Percentiles rank a stretch among this genome's conserved stretches.
Conservation (phyloP, 2,113 vertebrate genomes). For the Morone chrysops region DNA sequence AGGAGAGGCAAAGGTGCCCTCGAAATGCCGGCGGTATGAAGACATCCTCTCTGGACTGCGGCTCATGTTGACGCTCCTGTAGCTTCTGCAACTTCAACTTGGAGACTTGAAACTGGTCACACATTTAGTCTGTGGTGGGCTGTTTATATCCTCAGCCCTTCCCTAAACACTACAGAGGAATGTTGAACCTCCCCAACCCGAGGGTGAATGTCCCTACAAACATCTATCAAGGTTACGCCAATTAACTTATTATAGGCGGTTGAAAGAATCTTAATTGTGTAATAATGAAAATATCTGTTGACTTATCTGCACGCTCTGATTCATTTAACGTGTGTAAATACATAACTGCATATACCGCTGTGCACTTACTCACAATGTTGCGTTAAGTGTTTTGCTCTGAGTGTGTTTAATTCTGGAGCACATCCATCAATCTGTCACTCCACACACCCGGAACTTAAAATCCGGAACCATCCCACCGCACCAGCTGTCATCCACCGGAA, state of each 20-base stretch:
- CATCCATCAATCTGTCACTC: neutral
- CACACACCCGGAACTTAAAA: constrained; percentile 9
- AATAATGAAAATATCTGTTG: neutral
- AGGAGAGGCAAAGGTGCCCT: constrained; percentile 56
- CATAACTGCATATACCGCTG: neutral
- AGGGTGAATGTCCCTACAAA: constrained; percentile 62
- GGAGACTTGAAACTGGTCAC: constrained; percentile 4
- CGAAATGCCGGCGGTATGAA: constrained; percentile 84
- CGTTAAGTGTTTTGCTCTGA: neutral
- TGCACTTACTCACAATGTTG: neutral
- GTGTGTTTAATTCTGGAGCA: neutral
- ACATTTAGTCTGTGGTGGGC: neutral
- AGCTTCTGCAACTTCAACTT: constrained; percentile 17
- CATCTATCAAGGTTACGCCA: constrained; percentile 76
- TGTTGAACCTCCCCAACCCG: constrained; percentile 78
- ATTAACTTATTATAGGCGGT: constrained; percentile 69
- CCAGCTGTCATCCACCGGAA: neutral
- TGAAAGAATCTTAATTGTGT: constrained; percentile 49
- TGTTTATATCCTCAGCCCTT: constrained; percentile 70
- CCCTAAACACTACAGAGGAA: constrained; percentile 72
- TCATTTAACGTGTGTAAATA: neutral
- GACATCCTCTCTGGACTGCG: constrained; percentile 84
- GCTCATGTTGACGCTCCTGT: constrained; percentile 76
- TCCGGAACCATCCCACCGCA: constrained; percentile 17
- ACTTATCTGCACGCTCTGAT: neutral